phyloP scores from a whole-genome alignment of 1,140 invertebrate species.

The Meloidogyne floridensis region DNA sequence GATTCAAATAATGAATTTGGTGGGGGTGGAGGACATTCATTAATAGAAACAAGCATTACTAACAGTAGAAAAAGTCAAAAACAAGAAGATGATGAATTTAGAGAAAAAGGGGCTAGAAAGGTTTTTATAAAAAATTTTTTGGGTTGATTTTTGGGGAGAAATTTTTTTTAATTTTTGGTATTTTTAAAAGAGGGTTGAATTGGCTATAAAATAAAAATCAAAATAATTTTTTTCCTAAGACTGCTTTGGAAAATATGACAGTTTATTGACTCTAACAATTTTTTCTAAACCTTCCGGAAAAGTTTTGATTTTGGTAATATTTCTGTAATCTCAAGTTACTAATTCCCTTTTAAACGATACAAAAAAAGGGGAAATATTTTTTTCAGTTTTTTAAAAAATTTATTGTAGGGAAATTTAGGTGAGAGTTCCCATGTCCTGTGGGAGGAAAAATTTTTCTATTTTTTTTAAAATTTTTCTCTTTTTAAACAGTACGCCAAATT shows the following conservation, averaged over 20 bases:
- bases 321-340: too few species aligned
- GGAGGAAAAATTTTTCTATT: slow-evolving; percentile 4
- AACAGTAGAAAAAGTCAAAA: slow-evolving; percentile 10
- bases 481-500: slow-evolving; percentile 60
- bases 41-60: slow-evolving; percentile 12
- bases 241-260: too few species aligned
- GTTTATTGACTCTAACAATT: too few species aligned
- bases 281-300: too few species aligned
- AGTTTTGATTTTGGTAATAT: too few species aligned
- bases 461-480: not conserved
- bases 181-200: too few species aligned
- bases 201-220: too few species aligned
- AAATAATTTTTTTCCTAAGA: too few species aligned
- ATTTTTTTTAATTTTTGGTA: too few species aligned
- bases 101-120: not conserved
- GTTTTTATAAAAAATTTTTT: not conserved
- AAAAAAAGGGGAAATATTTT: too few species aligned
- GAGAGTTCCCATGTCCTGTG: not conserved
- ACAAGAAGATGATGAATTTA: not conserved
- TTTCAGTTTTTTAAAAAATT: too few species aligned
- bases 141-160: too few species aligned
- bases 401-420: not conserved
- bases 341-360: not conserved
- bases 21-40: not conserved
- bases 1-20: slow-evolving; percentile 6